Conservation (phyloP, 37 sponge, comb jelly and placozoan species). For the Hexactinellida sp. region DNA sequence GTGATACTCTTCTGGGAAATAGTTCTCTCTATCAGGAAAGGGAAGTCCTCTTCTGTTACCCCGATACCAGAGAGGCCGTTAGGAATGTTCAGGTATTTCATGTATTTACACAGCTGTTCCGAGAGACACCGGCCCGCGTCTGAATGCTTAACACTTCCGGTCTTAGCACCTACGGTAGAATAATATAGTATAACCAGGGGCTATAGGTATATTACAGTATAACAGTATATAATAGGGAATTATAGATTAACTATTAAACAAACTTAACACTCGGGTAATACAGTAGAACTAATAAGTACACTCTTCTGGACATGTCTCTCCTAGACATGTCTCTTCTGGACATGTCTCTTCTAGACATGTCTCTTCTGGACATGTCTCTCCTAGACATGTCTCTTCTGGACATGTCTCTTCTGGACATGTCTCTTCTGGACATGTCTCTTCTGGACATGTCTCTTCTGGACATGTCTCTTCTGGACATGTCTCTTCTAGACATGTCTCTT, state of each 20-base stretch:
- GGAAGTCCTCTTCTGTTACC: constrained; percentile 50
- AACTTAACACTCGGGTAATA: no score
- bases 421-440: no score
- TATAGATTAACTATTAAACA: not conserved
- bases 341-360: no score
- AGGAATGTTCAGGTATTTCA: constrained; percentile 53
- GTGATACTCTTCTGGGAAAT: constrained; percentile 44
- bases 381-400: no score
- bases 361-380: no score
- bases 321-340: no score
- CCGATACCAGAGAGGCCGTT: constrained; percentile 65
- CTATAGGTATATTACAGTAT: not conserved
- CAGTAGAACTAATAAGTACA: no score
- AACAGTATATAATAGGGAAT: not conserved
- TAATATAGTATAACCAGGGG: not conserved
- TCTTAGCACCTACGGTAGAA: constrained; percentile 37
- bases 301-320: no score
- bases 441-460: no score
- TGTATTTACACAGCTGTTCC: constrained; percentile 48
- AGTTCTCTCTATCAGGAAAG: constrained; percentile 55
- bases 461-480: no score
- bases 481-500: no score
- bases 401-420: no score
- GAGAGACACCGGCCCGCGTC: constrained; percentile 62
- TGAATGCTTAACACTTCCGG: constrained; percentile 24